A percentile compares a stretch with the other conserved stretches of the same genome.
These are phyloP conservation scores for Neostethus bicornis DNA, from an alignment of 2,797 vertebrate species.

Conservation along the genomic window DNA sequence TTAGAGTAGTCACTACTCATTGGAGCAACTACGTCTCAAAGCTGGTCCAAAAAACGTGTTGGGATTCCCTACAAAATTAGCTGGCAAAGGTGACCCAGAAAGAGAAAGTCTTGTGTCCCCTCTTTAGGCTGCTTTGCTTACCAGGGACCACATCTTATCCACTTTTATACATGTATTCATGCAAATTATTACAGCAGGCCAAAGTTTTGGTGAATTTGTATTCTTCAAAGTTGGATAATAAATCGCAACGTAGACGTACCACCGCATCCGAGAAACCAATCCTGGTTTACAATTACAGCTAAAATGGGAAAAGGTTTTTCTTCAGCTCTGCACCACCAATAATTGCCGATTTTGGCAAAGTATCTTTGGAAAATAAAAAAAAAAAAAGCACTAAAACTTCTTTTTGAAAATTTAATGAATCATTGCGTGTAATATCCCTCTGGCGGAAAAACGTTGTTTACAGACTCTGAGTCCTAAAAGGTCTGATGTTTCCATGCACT, in stretches of 20 bases:
- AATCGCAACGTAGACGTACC: not conserved
- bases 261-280: too few relatives aligned
- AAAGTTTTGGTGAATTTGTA: not conserved
- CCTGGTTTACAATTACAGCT: not conserved
- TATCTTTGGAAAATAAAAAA: not conserved
- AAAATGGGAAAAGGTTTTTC: not conserved
- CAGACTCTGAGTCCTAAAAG: constrained; percentile 19
- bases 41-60: too few relatives aligned
- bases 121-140: too few relatives aligned
- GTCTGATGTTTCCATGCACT: constrained; percentile 37
- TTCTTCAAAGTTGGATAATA: not conserved
- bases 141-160: not conserved
- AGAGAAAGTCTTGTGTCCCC: too few relatives aligned
- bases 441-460: not conserved
- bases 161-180: constrained; percentile 2
- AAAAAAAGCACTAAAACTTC: too few relatives aligned
- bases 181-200: not conserved
- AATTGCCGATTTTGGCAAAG: not conserved
- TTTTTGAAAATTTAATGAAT: constrained; percentile 11
- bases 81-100: too few relatives aligned
- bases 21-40: too few relatives aligned
- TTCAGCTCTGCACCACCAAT: not conserved
- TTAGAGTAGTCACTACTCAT: too few relatives aligned
- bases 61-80: too few relatives aligned
- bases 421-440: not conserved